Evolutionary conservation across 2,888 invertebrate species (phyloP).

Genomic region (Cephonodes hylas): DNA sequence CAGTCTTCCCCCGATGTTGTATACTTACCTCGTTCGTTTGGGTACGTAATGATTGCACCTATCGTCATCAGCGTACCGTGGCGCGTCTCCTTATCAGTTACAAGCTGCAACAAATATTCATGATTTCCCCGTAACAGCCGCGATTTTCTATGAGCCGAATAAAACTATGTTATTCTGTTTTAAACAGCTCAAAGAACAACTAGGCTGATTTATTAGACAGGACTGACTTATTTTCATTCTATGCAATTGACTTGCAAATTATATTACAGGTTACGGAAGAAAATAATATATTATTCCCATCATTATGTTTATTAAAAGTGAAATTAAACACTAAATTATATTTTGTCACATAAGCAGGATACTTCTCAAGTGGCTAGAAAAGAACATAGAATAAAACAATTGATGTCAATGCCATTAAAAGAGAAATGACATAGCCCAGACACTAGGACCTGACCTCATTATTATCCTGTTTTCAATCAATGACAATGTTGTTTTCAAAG

Average conservation of each 20-base stretch:
- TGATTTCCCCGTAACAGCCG: constrained; percentile 71
- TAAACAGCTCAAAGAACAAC: constrained; percentile 35
- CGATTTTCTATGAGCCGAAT: constrained; percentile 53
- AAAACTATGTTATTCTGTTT: constrained; percentile 6
- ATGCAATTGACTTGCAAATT: neutral
- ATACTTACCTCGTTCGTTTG: constrained; percentile 64
- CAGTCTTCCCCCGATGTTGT: constrained; percentile 18
- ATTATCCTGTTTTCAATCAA: too few relatives aligned
- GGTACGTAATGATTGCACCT: constrained; percentile 54
- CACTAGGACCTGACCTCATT: too few relatives aligned
- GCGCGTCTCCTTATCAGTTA: constrained; percentile 67
- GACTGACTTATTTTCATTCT: constrained; percentile 30
- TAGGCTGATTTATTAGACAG: constrained; percentile 16
- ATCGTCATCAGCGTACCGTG: constrained; percentile 51
- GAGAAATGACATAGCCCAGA: too few relatives aligned
- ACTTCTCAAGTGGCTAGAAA: too few relatives aligned
- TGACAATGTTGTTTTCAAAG: too few relatives aligned
- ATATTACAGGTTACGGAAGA: neutral
- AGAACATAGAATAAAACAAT: too few relatives aligned
- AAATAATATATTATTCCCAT: too few relatives aligned
- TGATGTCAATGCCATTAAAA: too few relatives aligned
- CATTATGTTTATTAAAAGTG: too few relatives aligned
- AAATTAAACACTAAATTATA: too few relatives aligned
- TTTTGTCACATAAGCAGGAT: too few relatives aligned
- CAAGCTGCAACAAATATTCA: constrained; percentile 81